Percentiles rank a stretch among this genome's conserved stretches.
Conservation (phyloP, 37 sponge, comb jelly and placozoan genomes). For the Halichondria panicea region DNA sequence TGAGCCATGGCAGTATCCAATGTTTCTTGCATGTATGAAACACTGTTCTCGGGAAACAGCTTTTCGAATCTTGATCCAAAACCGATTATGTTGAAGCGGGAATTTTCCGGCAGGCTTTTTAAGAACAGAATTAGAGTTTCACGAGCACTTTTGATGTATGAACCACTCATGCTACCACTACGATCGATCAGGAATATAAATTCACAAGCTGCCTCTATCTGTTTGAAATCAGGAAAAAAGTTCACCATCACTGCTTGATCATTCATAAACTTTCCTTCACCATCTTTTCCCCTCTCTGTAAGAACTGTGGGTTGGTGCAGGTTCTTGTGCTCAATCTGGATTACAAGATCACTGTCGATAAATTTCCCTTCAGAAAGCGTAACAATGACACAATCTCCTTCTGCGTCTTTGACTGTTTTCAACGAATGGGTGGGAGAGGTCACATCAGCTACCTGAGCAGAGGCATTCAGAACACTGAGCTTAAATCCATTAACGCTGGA, state of each 20-base stretch:
- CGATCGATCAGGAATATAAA: slow-evolving; percentile 72
- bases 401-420: neutral
- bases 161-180: slow-evolving; percentile 83
- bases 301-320: slow-evolving; percentile 28
- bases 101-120: slow-evolving; percentile 68
- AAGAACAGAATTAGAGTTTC: slow-evolving; percentile 77
- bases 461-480: slow-evolving; percentile 14
- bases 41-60: slow-evolving; percentile 56
- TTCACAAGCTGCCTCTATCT: slow-evolving; percentile 55
- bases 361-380: neutral
- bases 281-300: slow-evolving; percentile 24
- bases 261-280: slow-evolving; percentile 15
- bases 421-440: slow-evolving; percentile 60
- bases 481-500: slow-evolving; percentile 29
- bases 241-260: slow-evolving; percentile 57
- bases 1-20: slow-evolving; percentile 55
- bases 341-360: slow-evolving; percentile 36
- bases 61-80: slow-evolving; percentile 53
- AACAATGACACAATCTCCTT: slow-evolving; percentile 1
- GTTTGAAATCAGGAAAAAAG: slow-evolving; percentile 62
- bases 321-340: slow-evolving; percentile 43
- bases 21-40: slow-evolving; percentile 52
- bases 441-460: slow-evolving; percentile 26
- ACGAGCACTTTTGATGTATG: slow-evolving; percentile 50
- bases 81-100: slow-evolving; percentile 78